Percentiles rank a stretch among this genome's conserved stretches.
phyloP scores from a whole-genome alignment of 1,140 invertebrate genomes.

The Philotrypesis tridentata region DNA sequence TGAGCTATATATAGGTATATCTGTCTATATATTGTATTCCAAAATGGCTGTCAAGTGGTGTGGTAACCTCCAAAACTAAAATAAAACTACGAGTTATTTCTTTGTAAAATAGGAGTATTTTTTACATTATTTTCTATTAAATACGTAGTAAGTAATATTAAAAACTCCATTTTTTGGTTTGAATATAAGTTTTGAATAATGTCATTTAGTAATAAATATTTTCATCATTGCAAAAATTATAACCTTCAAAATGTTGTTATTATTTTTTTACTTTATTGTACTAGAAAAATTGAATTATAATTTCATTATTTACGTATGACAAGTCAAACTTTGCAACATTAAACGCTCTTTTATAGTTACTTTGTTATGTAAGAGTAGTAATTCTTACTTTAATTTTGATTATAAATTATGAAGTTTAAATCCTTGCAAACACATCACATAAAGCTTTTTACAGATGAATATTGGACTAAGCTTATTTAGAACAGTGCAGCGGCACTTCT shows the following conservation, averaged over 20 bases:
- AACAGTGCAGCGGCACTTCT: not conserved
- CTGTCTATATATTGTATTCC: no score
- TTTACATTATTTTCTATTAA: not conserved
- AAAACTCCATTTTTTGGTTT: not conserved
- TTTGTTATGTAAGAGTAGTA: no score
- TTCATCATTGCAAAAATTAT: not conserved
- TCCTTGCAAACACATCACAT: no score
- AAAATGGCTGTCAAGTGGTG: no score
- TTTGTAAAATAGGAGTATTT: not conserved
- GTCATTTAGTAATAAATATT: not conserved
- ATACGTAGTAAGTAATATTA: not conserved
- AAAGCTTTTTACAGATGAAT: slow-evolving; percentile 30
- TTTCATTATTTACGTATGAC: no score
- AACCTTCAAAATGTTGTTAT: slow-evolving; percentile 23
- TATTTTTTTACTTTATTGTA: no score
- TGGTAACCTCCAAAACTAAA: not conserved
- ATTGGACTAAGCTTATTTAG: slow-evolving; percentile 27
- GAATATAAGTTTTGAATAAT: not conserved
- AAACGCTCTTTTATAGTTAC: no score
- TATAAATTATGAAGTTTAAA: not conserved
- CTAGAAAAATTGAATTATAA: no score
- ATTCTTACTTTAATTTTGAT: not conserved
- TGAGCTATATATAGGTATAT: no score
- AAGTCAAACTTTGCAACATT: no score
- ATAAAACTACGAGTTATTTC: not conserved